Base-by-base conservation (phyloP, 2,797 vertebrate species). In the Benthosema pterotum region DNA sequence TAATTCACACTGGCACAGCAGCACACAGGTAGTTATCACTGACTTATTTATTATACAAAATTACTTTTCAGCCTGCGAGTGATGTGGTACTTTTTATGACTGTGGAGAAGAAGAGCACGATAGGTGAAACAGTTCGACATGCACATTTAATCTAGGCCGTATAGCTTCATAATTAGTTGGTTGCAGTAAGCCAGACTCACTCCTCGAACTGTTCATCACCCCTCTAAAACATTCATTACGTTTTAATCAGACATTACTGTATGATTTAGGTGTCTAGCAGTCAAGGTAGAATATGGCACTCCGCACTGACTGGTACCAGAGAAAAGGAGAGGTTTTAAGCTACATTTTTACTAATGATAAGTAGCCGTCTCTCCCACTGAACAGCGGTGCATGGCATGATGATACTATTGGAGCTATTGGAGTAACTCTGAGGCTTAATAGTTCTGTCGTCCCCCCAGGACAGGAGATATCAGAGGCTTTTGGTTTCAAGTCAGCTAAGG, bases 401-500 rank as follows among this genome's bases (percentile, higher is more conserved):
- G 14, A 25, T 42, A 19, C 65, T n/a, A n/a, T n/a, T n/a, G n/a
- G n/a, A n/a, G n/a, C n/a, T 69, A 47, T 9, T 8, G 32, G 32
- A 7, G 7, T 38, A 38, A 57, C 38, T n/a, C n/a, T 63, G 52
- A 46, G 14, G 43, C 15, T 17, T 19, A 60, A 11, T 12, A 15
- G 55, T 49, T 58, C 42, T 0, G 14, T 56, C 62, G 53, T 14
- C 8, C 8, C 60, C 56, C 46, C 48, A 12, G 45, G 59, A 54
- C 28, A 9, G 13, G 53, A 57, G 25, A 60, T 55, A 56, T 52
- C 18, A 11, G 61, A 58, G 59, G 58, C 43, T 53, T 69, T 64
- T 69, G 63, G 71, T 67, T 45, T 51, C 12, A 11, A n/a, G 19
- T 52, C 46, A 48, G 65, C 45, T 15, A 1, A 56, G 67, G 52